These are phyloP conservation scores for Zaprionus lineosus DNA, from an alignment of 2,888 invertebrate species.

Conservation along the genomic window DNA sequence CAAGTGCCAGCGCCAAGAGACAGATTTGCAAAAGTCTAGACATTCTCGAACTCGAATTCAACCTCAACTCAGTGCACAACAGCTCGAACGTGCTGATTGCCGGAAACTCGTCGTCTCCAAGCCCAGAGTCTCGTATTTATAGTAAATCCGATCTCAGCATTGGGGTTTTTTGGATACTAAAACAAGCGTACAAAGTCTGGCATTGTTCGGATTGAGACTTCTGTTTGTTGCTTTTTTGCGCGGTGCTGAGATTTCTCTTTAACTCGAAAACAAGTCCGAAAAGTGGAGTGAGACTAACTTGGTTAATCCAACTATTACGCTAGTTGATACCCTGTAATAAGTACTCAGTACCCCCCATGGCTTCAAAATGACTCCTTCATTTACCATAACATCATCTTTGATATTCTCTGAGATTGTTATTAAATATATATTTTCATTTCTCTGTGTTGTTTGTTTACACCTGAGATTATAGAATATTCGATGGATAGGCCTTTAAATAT, in stretches of 20 bases:
- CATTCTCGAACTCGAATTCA: slow-evolving; percentile 48
- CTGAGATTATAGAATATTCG: neutral
- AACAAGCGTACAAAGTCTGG: slow-evolving; percentile 52
- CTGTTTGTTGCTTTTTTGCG: slow-evolving; percentile 44
- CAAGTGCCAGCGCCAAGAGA: slow-evolving; percentile 51
- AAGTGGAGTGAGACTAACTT: slow-evolving; percentile 39
- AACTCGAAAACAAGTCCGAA: slow-evolving; percentile 59
- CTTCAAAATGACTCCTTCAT: too few species aligned
- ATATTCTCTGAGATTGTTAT: too few species aligned
- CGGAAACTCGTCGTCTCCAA: slow-evolving; percentile 45
- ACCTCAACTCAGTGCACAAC: slow-evolving; percentile 27
- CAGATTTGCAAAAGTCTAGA: slow-evolving; percentile 58
- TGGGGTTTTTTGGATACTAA: slow-evolving; percentile 45
- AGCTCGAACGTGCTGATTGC: slow-evolving; percentile 41
- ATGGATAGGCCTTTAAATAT: slow-evolving; percentile 2
- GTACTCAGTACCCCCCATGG: too few species aligned
- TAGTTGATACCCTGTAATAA: slow-evolving; percentile 30
- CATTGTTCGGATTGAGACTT: slow-evolving; percentile 49
- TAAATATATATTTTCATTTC: slow-evolving; percentile 1
- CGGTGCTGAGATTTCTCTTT: slow-evolving; percentile 56
- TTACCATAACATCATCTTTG: too few species aligned
- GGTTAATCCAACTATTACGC: slow-evolving; percentile 5
- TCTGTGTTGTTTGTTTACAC: neutral
- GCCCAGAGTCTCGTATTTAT: slow-evolving; percentile 57
- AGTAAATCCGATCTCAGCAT: slow-evolving; percentile 50